phyloP scores from a whole-genome alignment of 2,797 vertebrate genomes.

The Melanotaenia pygmaea region DNA sequence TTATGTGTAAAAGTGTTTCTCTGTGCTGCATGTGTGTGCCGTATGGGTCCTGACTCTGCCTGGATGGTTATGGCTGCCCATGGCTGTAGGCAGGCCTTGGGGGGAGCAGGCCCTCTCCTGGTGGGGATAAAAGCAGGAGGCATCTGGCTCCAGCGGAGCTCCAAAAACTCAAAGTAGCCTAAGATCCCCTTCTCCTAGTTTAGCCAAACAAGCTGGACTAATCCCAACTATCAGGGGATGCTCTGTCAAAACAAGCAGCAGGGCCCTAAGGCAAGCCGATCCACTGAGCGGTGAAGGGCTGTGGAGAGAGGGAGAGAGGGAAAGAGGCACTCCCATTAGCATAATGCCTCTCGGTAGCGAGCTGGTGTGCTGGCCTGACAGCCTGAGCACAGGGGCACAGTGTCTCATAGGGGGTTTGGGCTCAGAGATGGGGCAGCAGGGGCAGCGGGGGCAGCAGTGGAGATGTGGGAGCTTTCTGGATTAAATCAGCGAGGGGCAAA shows the following conservation, averaged over 20 bases:
- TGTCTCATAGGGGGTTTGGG: slow-evolving; percentile 87
- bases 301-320: slow-evolving; percentile 74
- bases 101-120: slow-evolving; percentile 87
- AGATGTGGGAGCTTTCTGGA: slow-evolving; percentile 82
- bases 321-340: slow-evolving; percentile 88
- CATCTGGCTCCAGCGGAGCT: slow-evolving; percentile 95
- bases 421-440: slow-evolving; percentile 85
- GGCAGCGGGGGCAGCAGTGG: slow-evolving; percentile 88
- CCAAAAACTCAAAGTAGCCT: slow-evolving; percentile 91
- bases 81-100: slow-evolving; percentile 89
- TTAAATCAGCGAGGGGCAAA: slow-evolving; percentile 86
- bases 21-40: slow-evolving; percentile 31
- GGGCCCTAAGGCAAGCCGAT: slow-evolving; percentile 97
- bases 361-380: slow-evolving; percentile 95
- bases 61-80: slow-evolving; percentile 89
- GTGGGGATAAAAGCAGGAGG: slow-evolving; percentile 94
- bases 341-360: slow-evolving; percentile 98
- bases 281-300: slow-evolving; percentile 92
- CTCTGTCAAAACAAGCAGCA: slow-evolving; percentile 99
- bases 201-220: slow-evolving; percentile 99
- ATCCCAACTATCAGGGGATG: slow-evolving; percentile 99
- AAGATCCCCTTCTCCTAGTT: slow-evolving; percentile 91
- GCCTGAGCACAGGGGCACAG: slow-evolving; percentile 90
- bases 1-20: slow-evolving; percentile 22
- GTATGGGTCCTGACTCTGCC: slow-evolving; percentile 82